A percentile compares a stretch with the other conserved stretches of the same genome.
Evolutionary conservation across 2,888 invertebrate species (phyloP).

Genomic region (Drosophila pseudotalamancana): DNA sequence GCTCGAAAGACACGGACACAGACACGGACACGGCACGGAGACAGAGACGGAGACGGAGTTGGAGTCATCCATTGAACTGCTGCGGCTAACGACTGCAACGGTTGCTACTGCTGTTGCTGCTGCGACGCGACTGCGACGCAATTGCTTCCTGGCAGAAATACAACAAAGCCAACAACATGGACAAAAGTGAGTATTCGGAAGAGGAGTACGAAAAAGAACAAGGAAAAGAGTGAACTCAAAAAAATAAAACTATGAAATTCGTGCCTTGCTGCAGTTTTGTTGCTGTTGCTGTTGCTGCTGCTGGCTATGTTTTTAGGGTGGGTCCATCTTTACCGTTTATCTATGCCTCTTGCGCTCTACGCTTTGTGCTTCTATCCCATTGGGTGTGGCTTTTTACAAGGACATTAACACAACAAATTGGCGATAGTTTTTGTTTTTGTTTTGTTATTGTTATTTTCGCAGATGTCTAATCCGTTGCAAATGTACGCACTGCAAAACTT

Average conservation of each 20-base stretch:
- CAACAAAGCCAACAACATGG: constrained; percentile 52
- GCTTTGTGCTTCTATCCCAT: constrained; percentile 61
- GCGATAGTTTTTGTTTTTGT: constrained; percentile 5
- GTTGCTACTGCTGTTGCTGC: constrained; percentile 14
- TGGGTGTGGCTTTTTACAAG: constrained; percentile 64
- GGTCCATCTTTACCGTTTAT: constrained; percentile 42
- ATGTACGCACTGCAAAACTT: constrained; percentile 1
- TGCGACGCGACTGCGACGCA: constrained; percentile 48
- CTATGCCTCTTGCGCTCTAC: constrained; percentile 50
- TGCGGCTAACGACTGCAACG: constrained; percentile 18
- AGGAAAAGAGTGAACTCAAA: constrained; percentile 17
- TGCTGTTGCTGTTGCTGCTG: constrained; percentile 4
- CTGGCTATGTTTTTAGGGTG: constrained; percentile 44
- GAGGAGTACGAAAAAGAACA: neutral
- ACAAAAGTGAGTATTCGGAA: constrained; percentile 64
- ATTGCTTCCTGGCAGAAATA: constrained; percentile 58
- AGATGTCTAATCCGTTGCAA: constrained; percentile 1
- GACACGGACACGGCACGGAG: too few relatives aligned
- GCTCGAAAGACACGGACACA: constrained; percentile 31
- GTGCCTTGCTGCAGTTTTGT: constrained; percentile 50
- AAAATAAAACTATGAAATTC: constrained; percentile 39
- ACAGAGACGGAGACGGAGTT: constrained; percentile 26
- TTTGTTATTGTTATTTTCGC: constrained; percentile 10
- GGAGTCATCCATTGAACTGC: constrained; percentile 75
- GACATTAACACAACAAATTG: constrained; percentile 44